A percentile compares a stretch with the other conserved stretches of the same genome.
phyloP scores from a whole-genome alignment of 2,113 vertebrate species.

The Aviceda subcristata region DNA sequence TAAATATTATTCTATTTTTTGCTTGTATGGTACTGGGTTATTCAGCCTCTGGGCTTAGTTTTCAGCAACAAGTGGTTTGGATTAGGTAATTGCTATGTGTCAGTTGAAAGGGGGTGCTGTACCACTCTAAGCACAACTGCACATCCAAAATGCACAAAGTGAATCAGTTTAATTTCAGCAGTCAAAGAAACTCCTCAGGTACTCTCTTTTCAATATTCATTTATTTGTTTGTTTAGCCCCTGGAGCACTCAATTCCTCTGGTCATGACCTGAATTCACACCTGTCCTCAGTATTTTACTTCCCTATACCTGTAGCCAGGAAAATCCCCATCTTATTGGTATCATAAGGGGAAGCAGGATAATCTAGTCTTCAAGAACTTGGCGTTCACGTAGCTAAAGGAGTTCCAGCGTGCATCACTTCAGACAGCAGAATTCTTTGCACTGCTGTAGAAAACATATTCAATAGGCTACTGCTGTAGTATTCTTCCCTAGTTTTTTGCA shows the following conservation, averaged over 20 bases:
- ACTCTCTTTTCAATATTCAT: neutral
- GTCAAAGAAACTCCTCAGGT: neutral
- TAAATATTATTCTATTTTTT: neutral
- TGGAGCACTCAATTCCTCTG: neutral
- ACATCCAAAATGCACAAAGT: neutral
- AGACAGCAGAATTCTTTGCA: neutral
- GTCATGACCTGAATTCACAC: neutral
- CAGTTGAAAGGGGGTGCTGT: neutral
- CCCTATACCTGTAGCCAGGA: neutral
- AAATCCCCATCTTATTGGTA: neutral
- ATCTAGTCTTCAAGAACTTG: neutral
- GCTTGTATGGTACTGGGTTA: neutral
- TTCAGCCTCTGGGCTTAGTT: neutral
- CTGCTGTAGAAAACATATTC: neutral
- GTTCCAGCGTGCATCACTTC: neutral
- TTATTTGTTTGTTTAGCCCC: neutral
- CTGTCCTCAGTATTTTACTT: neutral
- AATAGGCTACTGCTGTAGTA: neutral
- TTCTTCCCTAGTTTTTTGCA: neutral
- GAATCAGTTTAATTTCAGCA: neutral
- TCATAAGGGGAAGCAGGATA: neutral
- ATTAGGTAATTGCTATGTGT: neutral
- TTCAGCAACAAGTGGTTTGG: neutral
- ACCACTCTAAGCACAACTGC: neutral
- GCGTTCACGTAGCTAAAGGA: neutral